Percentiles rank a stretch among this genome's conserved stretches.
phyloP scores from a whole-genome alignment of 2,797 vertebrate species.

The Poeciliopsis paucimaculata region DNA sequence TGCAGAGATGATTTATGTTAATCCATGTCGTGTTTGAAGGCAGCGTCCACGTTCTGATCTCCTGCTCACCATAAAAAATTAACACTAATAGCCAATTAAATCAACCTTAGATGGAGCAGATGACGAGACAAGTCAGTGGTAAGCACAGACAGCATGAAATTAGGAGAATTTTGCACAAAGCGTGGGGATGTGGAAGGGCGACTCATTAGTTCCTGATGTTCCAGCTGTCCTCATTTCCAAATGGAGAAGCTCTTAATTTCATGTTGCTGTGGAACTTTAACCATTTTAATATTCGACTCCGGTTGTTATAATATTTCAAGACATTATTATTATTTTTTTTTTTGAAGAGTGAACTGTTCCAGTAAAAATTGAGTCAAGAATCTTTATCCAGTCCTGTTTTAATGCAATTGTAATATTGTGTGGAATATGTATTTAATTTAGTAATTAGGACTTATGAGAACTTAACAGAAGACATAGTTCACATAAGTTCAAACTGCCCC shows the following conservation, averaged over 20 bases:
- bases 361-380: not conserved
- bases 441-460: not conserved
- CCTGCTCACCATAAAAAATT: conserved; percentile 60
- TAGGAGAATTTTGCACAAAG: conserved; percentile 46
- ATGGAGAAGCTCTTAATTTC: conserved; percentile 36
- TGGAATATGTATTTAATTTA: conserved; percentile 16
- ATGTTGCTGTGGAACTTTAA: conserved; percentile 18
- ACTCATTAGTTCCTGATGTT: conserved; percentile 50
- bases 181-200: conserved; percentile 32
- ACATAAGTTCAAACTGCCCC: conserved; percentile 39
- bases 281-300: conserved; percentile 3
- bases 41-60: conserved; percentile 61
- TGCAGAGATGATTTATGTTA: conserved; percentile 65
- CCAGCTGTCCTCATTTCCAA: conserved; percentile 43
- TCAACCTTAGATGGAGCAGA: conserved; percentile 50
- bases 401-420: not conserved
- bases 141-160: conserved; percentile 60
- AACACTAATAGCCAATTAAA: conserved; percentile 74
- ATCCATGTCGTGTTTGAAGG: conserved; percentile 74
- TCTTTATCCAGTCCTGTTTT: not conserved
- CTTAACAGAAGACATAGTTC: conserved; percentile 3
- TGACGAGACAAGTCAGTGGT: conserved; percentile 34
- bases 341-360: not conserved
- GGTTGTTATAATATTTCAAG: not conserved
- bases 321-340: not conserved